Conservation (phyloP, 1,140 invertebrate species). For the Micrasema minimum region DNA sequence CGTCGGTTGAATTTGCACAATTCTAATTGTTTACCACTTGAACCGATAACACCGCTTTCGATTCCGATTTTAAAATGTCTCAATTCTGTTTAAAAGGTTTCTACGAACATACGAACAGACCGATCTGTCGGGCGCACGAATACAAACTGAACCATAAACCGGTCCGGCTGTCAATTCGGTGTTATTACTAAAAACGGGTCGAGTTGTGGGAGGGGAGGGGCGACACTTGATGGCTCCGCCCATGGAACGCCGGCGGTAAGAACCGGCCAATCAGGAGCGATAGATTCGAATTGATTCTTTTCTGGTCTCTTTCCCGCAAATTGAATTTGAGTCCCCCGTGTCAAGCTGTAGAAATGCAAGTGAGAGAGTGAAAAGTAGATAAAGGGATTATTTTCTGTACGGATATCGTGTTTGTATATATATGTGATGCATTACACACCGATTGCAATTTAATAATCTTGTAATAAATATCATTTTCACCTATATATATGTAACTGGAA, state of each 20-base stretch:
- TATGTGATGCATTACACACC: too few species aligned
- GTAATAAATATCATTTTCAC: too few species aligned
- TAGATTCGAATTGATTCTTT: slow-evolving; percentile 28
- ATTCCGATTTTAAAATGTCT: slow-evolving; percentile 7
- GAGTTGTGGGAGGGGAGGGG: slow-evolving; percentile 14
- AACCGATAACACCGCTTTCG: slow-evolving; percentile 9
- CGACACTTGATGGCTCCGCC: slow-evolving; percentile 13
- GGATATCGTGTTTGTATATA: too few species aligned
- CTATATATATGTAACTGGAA: too few species aligned
- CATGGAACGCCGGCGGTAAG: slow-evolving; percentile 27
- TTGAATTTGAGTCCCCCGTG: slow-evolving; percentile 46
- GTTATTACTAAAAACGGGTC: slow-evolving; percentile 32
- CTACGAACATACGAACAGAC: not conserved
- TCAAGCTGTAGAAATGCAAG: slow-evolving; percentile 43
- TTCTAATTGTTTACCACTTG: not conserved
- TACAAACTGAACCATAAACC: slow-evolving; percentile 33
- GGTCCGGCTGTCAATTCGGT: slow-evolving; percentile 25
- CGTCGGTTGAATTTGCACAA: slow-evolving; percentile 7
- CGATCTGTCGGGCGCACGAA: slow-evolving; percentile 19
- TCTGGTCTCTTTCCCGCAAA: slow-evolving; percentile 30
- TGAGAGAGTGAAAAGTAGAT: slow-evolving; percentile 24
- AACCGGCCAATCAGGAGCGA: slow-evolving; percentile 2
- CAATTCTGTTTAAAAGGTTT: slow-evolving; percentile 4
- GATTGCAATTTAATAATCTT: too few species aligned
- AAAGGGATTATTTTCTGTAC: not conserved